These are phyloP conservation scores for Sisor rabdophorus DNA, from an alignment of 2,113 vertebrate species.

Conservation along the genomic window DNA sequence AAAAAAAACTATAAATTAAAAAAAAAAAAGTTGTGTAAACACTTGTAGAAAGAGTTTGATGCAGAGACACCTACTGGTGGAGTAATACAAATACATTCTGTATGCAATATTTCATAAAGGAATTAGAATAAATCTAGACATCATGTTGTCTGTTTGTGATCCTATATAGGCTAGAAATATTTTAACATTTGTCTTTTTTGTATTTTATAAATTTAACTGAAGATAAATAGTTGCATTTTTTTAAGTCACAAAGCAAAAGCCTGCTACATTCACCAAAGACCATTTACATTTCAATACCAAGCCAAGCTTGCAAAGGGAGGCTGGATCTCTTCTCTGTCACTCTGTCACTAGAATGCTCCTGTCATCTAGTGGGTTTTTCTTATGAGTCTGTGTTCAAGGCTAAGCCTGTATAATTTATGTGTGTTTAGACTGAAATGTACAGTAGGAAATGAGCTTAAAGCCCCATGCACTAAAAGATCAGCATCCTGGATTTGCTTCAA, in stretches of 20 bases:
- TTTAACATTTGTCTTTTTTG: neutral
- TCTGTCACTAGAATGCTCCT: neutral
- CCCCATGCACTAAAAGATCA: constrained; percentile 27
- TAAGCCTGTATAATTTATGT: constrained; percentile 2
- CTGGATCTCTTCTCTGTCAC: constrained; percentile 6
- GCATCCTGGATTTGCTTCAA: constrained; percentile 23
- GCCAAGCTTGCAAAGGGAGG: neutral
- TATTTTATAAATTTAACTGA: constrained; percentile 4
- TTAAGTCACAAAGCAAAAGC: constrained; percentile 27
- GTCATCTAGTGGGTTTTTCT: neutral
- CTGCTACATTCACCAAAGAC: neutral
- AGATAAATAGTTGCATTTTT: constrained; percentile 1
- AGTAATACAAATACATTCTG: neutral
- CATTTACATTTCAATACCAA: constrained; percentile 44
- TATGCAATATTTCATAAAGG: neutral
- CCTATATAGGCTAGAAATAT: neutral
- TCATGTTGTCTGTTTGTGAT: neutral
- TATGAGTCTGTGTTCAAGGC: constrained; percentile 11
- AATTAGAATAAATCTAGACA: neutral
- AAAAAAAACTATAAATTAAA: neutral
- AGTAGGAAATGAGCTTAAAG: constrained; percentile 40
- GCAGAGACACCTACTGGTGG: constrained; percentile 29
- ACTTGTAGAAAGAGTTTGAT: neutral
- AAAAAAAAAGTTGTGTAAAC: neutral
- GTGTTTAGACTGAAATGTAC: constrained; percentile 10